Base-by-base conservation (phyloP, 2,797 vertebrate genomes). In the Chromobotia macracanthus region DNA sequence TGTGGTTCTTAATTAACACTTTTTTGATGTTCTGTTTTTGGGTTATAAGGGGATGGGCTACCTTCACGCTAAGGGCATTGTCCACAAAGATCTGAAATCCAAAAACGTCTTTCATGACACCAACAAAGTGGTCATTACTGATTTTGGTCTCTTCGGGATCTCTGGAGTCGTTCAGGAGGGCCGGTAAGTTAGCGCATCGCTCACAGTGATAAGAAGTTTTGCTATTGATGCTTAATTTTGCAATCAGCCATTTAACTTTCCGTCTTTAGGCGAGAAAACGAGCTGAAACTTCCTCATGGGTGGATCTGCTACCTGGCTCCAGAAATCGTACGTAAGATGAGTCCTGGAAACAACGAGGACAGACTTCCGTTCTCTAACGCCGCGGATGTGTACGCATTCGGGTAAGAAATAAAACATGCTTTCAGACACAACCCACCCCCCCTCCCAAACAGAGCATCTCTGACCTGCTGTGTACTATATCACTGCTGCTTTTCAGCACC, bases 31-130 rank as follows among this genome's bases (percentile, higher is more conserved):
- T 38, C 8, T 41, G 1, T 21, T 38, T 35, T 12, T 79, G 69
- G 84, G 0, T 11, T 84, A 82, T 16, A 88, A 99, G 98, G 98
- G 98, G 82, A 99, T 99, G 97, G 98, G 98, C 0, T 99, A 99
- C 31, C 93, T 99, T 48, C 98, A 99, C 1, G 98, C 98, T 13
- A 99, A 99, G 89, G 97, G 97, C 84, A 99, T 99, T 0, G 96
- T 98, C 58, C 98, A 99, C 90, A 99, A 99, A 87, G 98, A 99
- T 87, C 89, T 99, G 86, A 99, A 99, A 87, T 98, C 98, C 2
- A 99, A 99, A 94, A 99, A 99, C 0, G 95, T 99, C 85, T 99
- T 99, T 91, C 96, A 99, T 4, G 98, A 99, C 86, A 98, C 97
- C 4, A 97, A 97, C 80, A 99, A 99, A 85, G 96, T 99, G 19